Evolutionary conservation across 2,888 invertebrate genomes (phyloP), one percentile per base, ranked within the genome.

Genomic region (Stenolophus ochropezus): DNA sequence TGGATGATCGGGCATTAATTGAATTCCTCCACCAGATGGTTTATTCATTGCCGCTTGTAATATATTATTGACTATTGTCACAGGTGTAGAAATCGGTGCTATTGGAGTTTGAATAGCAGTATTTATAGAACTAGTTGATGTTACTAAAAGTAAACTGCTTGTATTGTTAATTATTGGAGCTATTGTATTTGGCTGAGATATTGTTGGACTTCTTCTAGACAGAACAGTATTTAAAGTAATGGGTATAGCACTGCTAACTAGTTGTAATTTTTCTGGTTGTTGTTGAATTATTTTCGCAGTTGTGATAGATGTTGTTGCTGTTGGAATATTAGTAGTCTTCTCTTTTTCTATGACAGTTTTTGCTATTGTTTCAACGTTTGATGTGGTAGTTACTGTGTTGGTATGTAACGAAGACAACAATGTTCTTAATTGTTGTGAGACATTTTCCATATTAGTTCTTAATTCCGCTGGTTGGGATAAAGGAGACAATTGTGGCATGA

Each of bases 381-480:
- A 89, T 1, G 91, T 89, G 79, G 90, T 88, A 0, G 90, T 89
- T 1, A 89, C 89, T 83, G 93, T 91, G 42, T 92, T 91, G 0
- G 92, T 90, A 82, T 92, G 93, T 27, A 94, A 86, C 0, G 94
- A 94, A 0, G 94, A 94, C 87, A 94, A 90, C 69, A 94, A 90
- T 3, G 92, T 92, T 42, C 94, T 89, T 61, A 94, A 86, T 85
- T 94, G 94, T 86, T 94, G 94, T 0, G 94, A 93, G 0, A 92
- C 94, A 86, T 93, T 94, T 0, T 93, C 94, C 89, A 94, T 93
- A 85, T 93, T 94, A 0, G 94, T 93, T 11, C 94, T 94, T 69
- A 94, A 88, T 86, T 94, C 94, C 0, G 93, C 92, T 0, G 94
- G 94, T 86, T 94, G 94, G 0, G 94, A 94, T 1, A 94, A 87